These are phyloP conservation scores for Uropetala carovei DNA, from an alignment of 2,888 invertebrate species.

Conservation along the genomic window DNA sequence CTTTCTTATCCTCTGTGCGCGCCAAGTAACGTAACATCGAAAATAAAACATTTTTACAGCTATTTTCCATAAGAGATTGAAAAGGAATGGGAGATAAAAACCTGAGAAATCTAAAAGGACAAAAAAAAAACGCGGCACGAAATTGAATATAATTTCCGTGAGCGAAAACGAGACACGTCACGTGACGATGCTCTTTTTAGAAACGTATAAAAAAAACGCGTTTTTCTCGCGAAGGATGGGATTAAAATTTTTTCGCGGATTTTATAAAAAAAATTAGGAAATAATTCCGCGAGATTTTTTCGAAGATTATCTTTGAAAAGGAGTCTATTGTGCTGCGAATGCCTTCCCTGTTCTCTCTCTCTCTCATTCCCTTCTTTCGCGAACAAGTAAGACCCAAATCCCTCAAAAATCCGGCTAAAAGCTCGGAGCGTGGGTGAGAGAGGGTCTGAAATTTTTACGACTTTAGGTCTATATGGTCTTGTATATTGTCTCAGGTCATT, in stretches of 20 bases:
- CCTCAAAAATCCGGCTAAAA: constrained; percentile 22
- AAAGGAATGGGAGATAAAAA: too few species aligned
- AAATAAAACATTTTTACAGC: too few species aligned
- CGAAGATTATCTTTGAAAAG: constrained; percentile 13
- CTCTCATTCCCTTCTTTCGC: not conserved
- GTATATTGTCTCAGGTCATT: not conserved
- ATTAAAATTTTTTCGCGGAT: not conserved
- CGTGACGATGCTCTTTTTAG: too few species aligned
- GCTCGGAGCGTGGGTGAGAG: not conserved
- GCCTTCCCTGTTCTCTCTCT: not conserved
- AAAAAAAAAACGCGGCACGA: not conserved
- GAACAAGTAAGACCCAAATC: not conserved
- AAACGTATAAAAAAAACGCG: too few species aligned
- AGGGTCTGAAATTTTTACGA: not conserved
- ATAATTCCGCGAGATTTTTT: not conserved
- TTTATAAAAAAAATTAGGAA: not conserved
- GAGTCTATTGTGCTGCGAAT: not conserved
- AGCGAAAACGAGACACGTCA: too few species aligned
- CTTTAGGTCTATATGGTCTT: not conserved
- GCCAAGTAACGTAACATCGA: too few species aligned
- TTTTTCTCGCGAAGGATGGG: not conserved
- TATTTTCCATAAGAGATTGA: too few species aligned
- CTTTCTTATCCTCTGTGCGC: too few species aligned
- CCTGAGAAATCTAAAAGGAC: too few species aligned
- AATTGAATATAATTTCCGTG: not conserved